Percentiles rank a stretch among this genome's conserved stretches.
Conservation (phyloP, 2,888 invertebrate species). For the Ectemnius cavifrons region DNA sequence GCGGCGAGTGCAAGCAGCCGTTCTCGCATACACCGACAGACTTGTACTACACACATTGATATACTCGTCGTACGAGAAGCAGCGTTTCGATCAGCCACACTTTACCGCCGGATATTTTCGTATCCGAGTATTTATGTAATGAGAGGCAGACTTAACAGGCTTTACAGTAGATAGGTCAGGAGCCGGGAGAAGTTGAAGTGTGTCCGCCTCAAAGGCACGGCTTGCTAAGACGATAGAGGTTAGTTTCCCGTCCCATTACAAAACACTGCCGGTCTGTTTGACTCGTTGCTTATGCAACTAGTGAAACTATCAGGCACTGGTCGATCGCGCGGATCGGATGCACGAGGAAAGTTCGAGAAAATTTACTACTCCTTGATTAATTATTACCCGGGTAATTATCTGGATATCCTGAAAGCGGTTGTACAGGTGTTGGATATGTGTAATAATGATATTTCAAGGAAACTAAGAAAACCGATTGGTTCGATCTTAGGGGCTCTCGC, state of each 20-base stretch:
- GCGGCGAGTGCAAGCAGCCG: slow-evolving; percentile 33
- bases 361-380: slow-evolving; percentile 21
- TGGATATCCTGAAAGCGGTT: no score
- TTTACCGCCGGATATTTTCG: no score
- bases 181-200: slow-evolving; percentile 15
- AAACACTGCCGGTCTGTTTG: slow-evolving; percentile 58
- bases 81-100: not conserved
- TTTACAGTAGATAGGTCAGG: not conserved
- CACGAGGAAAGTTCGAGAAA: slow-evolving; percentile 37
- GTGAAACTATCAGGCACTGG: slow-evolving; percentile 69
- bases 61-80: not conserved
- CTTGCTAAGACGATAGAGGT: slow-evolving; percentile 2
- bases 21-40: slow-evolving; percentile 18
- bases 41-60: slow-evolving; percentile 10
- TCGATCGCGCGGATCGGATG: slow-evolving; percentile 51
- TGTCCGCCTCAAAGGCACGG: slow-evolving; percentile 8
- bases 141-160: not conserved
- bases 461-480: no score
- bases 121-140: no score
- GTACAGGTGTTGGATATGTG: no score
- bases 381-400: not conserved
- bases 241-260: slow-evolving; percentile 40
- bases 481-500: no score
- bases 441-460: no score
- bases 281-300: slow-evolving; percentile 66